Evolutionary conservation across 64 coral and sea anemone genomes (phyloP), one percentile per base, ranked within the genome.

Genomic region (Trachythela sp.): DNA sequence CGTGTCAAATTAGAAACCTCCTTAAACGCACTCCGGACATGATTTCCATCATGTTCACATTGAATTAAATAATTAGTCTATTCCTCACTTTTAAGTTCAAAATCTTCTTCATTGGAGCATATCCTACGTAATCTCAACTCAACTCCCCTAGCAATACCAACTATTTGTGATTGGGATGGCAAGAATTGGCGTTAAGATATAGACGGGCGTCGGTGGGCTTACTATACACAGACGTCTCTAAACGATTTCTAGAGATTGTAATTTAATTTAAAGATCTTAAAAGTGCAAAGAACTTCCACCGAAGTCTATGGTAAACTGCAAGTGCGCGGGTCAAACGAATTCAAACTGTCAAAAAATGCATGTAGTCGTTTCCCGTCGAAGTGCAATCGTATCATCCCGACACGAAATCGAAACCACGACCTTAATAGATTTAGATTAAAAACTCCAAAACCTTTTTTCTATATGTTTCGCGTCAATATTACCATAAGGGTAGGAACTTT

Each of bases 151-250:
- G 64, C 10, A 70, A 70, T 70, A 70, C 64, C 64, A 9, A 70
- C 8, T 70, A 70, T 70, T n/a, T 70, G 64, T 26, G 64, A 70
- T 26, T 70, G 30, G 64, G 64, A 32, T 70, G 64, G 8, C 20
- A 70, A 32, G 64, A 70, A 7, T 70, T 70, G 20, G 64, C 64
- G 24, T n/a, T 70, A 70, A 70, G 64, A 70, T 70, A 70, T 70
- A 70, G 24, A 32, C 24, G 64, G 30, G 64, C 20, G 30, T 70
- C 64, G 8, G 64, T 70, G 64, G 64, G 64, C 64, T 70, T 70
- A n/a, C 64, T 70, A n/a, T 70, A 70, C 64, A 70, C 64, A 70
- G 64, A 70, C 24, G 20, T 70, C 30, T 70, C 64, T n/a, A 70
- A 70, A 22, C 30, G 20, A 17, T 70, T 70, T 7, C 24, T 32